phyloP scores from a whole-genome alignment of 2,888 invertebrate species.

The Cryptocephalus moraei region DNA sequence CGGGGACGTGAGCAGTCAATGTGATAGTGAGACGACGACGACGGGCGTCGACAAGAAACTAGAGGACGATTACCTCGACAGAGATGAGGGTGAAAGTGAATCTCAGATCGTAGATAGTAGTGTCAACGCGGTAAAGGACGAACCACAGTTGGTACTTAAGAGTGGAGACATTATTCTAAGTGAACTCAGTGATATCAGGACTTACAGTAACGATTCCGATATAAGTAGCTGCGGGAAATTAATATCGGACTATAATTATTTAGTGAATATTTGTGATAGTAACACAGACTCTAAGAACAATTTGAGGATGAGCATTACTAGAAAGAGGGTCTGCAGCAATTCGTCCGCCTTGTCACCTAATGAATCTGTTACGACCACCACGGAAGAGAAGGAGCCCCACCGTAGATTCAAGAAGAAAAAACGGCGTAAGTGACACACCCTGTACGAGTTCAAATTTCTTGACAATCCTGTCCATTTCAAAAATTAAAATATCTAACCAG shows the following conservation, averaged over 20 bases:
- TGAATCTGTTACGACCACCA: conserved; percentile 20
- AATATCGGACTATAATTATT: conserved; percentile 21
- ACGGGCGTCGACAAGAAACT: no score
- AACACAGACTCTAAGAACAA: conserved; percentile 34
- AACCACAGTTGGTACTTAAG: conserved; percentile 10
- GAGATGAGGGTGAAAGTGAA: conserved; percentile 18
- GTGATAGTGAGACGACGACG: no score
- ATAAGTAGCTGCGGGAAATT: conserved; percentile 11
- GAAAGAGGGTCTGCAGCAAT: conserved; percentile 35
- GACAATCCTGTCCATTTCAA: not conserved
- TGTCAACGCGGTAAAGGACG: conserved; percentile 1
- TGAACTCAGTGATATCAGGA: conserved; percentile 2
- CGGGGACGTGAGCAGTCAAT: no score
- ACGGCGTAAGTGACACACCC: conserved; percentile 25
- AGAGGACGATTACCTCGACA: no score
- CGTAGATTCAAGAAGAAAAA: conserved; percentile 28
- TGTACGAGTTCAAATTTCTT: not conserved
- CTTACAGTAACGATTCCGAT: not conserved
- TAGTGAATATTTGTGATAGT: conserved; percentile 21
- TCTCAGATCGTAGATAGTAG: conserved; percentile 20
- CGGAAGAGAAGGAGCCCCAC: conserved; percentile 18
- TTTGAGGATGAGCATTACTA: conserved; percentile 35
- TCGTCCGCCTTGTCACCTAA: conserved; percentile 35
- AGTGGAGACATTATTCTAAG: conserved; percentile 14
- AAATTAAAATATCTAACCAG: not conserved